Evolutionary conservation across 2,888 invertebrate species (phyloP).

Genomic region (Oscheius sp.): DNA sequence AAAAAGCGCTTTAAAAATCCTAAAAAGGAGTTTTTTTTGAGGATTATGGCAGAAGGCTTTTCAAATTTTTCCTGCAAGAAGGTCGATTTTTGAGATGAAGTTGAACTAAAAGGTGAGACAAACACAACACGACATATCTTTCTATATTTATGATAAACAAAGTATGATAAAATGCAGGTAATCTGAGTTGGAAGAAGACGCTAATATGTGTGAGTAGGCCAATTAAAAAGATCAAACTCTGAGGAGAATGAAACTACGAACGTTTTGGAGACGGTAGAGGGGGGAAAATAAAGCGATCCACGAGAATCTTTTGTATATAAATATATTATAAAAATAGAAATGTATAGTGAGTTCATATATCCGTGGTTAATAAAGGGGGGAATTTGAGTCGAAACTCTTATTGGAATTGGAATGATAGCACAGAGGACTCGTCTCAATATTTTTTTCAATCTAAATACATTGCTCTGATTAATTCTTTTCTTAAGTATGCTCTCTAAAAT

Average conservation of each 20-base stretch:
- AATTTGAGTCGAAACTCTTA: conserved; percentile 26
- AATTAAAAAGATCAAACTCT: conserved; percentile 24
- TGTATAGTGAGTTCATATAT: conserved; percentile 24
- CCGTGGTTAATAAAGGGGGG: conserved; percentile 7
- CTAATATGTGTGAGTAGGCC: no score
- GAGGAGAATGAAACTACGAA: not conserved
- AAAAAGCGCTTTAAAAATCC: no score
- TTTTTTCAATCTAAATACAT: conserved; percentile 33
- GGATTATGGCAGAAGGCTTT: no score
- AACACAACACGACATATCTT: conserved; percentile 12
- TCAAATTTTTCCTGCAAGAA: no score
- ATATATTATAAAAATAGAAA: conserved; percentile 21
- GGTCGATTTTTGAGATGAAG: no score
- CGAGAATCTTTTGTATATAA: conserved; percentile 15
- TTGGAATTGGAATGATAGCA: conserved; percentile 34
- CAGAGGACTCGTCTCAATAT: conserved; percentile 27
- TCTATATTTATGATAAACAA: conserved; percentile 16
- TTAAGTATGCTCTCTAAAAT: conserved; percentile 23
- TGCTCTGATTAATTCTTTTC: conserved; percentile 30
- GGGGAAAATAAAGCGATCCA: conserved; percentile 21
- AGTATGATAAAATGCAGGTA: not conserved
- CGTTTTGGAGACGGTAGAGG: not conserved
- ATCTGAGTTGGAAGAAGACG: not conserved
- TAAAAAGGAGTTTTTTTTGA: no score
- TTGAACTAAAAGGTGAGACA: not conserved